Evolutionary conservation across 2,113 vertebrate species (phyloP).

Genomic region (Daubentonia madagascariensis): DNA sequence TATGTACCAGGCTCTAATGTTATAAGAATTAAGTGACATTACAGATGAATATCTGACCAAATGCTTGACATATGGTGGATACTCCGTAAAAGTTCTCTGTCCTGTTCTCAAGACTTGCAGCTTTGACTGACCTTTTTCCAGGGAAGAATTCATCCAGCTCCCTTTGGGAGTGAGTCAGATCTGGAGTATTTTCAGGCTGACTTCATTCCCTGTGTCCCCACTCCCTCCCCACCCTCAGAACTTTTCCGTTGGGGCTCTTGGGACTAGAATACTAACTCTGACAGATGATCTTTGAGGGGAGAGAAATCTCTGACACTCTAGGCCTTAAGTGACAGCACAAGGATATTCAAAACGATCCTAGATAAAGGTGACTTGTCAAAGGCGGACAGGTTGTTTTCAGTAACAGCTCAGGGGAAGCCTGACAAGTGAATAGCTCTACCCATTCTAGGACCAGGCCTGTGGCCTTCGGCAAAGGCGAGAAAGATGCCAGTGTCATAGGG

Average conservation of each 20-base stretch:
- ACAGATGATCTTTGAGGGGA: conserved; percentile 79
- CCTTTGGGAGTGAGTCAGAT: neutral
- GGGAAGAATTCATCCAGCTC: neutral
- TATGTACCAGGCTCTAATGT: neutral
- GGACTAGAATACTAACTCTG: conserved; percentile 78
- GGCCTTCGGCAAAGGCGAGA: conserved; percentile 8
- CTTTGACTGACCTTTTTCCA: neutral
- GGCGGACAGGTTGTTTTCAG: neutral
- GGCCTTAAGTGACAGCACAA: conserved; percentile 81
- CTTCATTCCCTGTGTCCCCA: neutral
- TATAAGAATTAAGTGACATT: neutral
- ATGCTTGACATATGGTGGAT: neutral
- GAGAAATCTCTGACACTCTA: conserved; percentile 78
- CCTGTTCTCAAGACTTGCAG: neutral
- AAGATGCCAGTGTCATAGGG: neutral
- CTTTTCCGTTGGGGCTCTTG: neutral
- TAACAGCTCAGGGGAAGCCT: neutral
- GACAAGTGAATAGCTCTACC: neutral
- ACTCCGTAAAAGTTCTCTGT: neutral
- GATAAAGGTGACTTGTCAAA: conserved; percentile 75
- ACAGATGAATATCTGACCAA: neutral
- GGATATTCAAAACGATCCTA: conserved; percentile 75
- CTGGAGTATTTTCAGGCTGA: neutral
- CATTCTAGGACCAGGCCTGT: neutral
- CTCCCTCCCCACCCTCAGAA: neutral